Evolutionary conservation across 2,113 vertebrate species (phyloP), one percentile per base, ranked within the genome.

Genomic region (Etia nguti): DNA sequence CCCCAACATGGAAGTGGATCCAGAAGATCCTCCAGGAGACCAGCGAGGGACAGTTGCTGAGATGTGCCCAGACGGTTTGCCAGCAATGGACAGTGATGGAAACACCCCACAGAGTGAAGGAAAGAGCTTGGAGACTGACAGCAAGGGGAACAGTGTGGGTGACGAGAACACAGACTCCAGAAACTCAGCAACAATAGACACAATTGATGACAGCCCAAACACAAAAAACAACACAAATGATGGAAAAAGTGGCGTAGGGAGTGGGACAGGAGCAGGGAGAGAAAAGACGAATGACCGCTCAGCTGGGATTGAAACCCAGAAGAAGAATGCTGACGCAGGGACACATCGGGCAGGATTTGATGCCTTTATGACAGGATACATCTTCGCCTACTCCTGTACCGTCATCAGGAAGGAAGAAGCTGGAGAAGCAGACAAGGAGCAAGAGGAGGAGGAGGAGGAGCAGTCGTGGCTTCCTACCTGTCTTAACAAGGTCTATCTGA

Each of bases 361-460:
- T 6, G 98, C 98, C 0, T 99, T 99, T 91, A 99, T 99, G 98
- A 99, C 98, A 0, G 99, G 97, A 16, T 99, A 97, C 15, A 96
- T 99, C 90, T 99, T 99, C 91, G 97, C 97, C 81, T 97, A 97
- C 1, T 95, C 98, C 1, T 95, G 94, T 85, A 85, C 96, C 65
- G 81, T 96, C 22, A 93, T 95, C 62, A 94, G 91, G 60, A 92
- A 89, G 4, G 94, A 92, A 4, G 77, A 24, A 2, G 87, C 4
- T 2, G 56, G 15, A 38, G 54, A 1, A 20, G 31, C 12, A 54
- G 93, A 75, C 59, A 83, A 86, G 1, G 92, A 92, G 24, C 22
- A 84, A 0, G 82, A 95, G 0, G 0, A 34, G 34, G 34, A 65
- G 60, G 60, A 59, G 10, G 82, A 59, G 4, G 46, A 91, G 79